Conservation (phyloP, 2,888 invertebrate species). For the Aricia artaxerxes region DNA sequence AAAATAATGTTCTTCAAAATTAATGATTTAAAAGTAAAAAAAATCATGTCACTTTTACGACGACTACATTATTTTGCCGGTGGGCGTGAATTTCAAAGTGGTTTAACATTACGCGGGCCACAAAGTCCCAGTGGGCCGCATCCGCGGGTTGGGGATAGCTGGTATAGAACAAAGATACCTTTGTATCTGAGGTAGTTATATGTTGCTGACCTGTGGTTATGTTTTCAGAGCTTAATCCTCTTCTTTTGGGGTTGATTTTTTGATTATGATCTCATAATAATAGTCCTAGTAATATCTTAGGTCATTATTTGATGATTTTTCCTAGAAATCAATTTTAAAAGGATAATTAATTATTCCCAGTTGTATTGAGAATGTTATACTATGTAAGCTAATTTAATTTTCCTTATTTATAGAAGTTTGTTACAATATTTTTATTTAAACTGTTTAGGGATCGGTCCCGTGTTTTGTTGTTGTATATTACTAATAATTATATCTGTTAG, state of each 20-base stretch:
- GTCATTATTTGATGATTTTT: neutral
- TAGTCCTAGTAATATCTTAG: neutral
- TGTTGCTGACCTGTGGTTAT: neutral
- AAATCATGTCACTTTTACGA: too few species aligned
- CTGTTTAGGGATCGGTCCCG: neutral
- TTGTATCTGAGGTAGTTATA: neutral
- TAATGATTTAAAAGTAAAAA: too few species aligned
- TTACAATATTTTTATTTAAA: conserved; percentile 15
- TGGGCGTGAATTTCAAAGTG: too few species aligned
- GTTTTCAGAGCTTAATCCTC: neutral
- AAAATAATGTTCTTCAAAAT: too few species aligned
- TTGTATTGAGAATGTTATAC: conserved; percentile 5
- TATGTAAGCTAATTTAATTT: conserved; percentile 21
- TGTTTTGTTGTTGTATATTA: conserved; percentile 10
- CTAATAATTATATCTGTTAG: neutral
- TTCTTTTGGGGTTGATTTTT: neutral
- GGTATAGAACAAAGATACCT: neutral
- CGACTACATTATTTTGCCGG: too few species aligned
- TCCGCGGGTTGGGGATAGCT: too few species aligned
- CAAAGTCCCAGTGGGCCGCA: too few species aligned
- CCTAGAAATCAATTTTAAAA: conserved; percentile 1
- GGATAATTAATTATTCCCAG: conserved; percentile 2
- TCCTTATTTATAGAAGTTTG: conserved; percentile 14
- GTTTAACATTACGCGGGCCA: too few species aligned
- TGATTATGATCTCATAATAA: neutral